Conservation (phyloP, 2,888 invertebrate species). For the Macrophya annulata region DNA sequence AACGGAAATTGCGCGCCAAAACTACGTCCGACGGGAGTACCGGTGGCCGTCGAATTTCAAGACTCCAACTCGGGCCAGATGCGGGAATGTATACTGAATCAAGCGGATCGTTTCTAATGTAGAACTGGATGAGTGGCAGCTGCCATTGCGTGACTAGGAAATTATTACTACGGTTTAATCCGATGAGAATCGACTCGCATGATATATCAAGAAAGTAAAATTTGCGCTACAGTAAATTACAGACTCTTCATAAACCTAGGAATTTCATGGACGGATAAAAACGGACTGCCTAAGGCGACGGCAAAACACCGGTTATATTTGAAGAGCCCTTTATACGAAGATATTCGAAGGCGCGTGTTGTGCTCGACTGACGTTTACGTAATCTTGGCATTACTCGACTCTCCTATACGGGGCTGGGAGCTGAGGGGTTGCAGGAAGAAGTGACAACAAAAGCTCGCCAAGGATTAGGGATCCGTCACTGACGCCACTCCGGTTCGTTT, state of each 20-base stretch:
- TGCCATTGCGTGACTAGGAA: slow-evolving; percentile 39
- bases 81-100: slow-evolving; percentile 68
- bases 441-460: slow-evolving; percentile 71
- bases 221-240: not conserved
- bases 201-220: not conserved
- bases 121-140: not conserved
- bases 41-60: slow-evolving; percentile 12
- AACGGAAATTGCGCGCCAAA: slow-evolving; percentile 49
- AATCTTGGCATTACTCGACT: slow-evolving; percentile 74
- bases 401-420: slow-evolving; percentile 64
- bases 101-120: not conserved
- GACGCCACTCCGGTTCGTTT: slow-evolving; percentile 59
- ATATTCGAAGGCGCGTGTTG: slow-evolving; percentile 70
- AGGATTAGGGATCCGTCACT: slow-evolving; percentile 70
- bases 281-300: not conserved
- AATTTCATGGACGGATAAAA: not conserved
- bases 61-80: slow-evolving; percentile 13
- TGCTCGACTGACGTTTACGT: slow-evolving; percentile 74
- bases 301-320: slow-evolving; percentile 74
- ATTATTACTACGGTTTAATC: slow-evolving; percentile 74
- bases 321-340: slow-evolving; percentile 57
- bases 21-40: slow-evolving; percentile 28
- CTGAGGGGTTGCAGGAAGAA: slow-evolving; percentile 60
- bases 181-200: not conserved
- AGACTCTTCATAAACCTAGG: not conserved